A percentile compares a stretch with the other conserved stretches of the same genome.
phyloP scores from a whole-genome alignment of 1,140 invertebrate genomes.

The Micrasema minimum region DNA sequence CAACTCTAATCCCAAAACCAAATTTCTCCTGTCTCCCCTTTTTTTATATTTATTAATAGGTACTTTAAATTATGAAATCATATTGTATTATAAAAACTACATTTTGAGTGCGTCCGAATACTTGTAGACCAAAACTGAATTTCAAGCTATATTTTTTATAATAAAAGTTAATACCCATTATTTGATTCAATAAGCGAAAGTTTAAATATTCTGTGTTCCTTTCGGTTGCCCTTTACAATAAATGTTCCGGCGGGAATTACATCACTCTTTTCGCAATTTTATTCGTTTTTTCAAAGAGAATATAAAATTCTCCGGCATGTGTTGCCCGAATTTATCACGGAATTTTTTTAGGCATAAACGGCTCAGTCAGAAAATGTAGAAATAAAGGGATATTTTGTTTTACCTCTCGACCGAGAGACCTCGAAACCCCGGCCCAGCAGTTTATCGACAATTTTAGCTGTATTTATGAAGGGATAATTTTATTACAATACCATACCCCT shows the following conservation, averaged over 20 bases:
- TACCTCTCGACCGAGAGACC: not conserved
- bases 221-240: not conserved
- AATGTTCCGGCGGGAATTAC: conserved; percentile 8
- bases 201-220: not conserved
- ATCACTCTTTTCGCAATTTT: conserved; percentile 12
- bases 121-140: no score
- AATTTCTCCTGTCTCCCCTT: no score
- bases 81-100: no score
- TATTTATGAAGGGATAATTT: conserved; percentile 25
- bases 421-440: conserved; percentile 2
- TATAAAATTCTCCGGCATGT: conserved; percentile 11
- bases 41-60: no score
- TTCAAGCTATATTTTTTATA: no score
- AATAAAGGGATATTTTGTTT: conserved; percentile 19
- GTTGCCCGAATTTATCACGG: conserved; percentile 16
- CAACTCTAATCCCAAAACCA: no score
- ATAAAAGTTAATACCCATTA: no score
- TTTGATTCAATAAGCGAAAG: not conserved
- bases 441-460: conserved; percentile 8
- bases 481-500: conserved; percentile 2
- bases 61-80: no score
- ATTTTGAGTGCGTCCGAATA: no score
- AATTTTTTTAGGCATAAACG: conserved; percentile 24
- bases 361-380: not conserved
- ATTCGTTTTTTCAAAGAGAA: conserved; percentile 1